A percentile compares a stretch with the other conserved stretches of the same genome.
These are phyloP conservation scores for Drosophila diplacantha DNA, from an alignment of 2,888 invertebrate species.

Conservation along the genomic window DNA sequence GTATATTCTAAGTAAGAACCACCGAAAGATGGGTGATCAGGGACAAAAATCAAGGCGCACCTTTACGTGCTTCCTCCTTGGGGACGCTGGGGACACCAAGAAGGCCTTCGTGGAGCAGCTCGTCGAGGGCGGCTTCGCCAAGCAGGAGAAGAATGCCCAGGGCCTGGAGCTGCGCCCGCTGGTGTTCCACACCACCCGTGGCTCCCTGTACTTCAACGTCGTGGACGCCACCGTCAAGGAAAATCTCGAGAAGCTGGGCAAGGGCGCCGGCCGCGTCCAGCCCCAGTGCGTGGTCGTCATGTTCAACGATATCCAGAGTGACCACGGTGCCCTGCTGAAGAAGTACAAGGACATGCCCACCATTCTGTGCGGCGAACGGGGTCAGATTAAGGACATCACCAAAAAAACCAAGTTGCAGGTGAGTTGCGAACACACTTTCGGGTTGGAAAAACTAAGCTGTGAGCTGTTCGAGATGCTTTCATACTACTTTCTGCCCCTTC, in stretches of 20 bases:
- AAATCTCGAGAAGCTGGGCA: background rate
- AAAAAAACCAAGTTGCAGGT: background rate
- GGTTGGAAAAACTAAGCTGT: no score
- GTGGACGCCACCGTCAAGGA: background rate
- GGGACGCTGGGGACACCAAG: background rate
- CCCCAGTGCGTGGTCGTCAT: background rate
- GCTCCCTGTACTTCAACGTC: background rate
- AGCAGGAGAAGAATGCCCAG: background rate
- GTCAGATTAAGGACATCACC: background rate
- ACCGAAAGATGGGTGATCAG: no score
- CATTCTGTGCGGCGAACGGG: background rate
- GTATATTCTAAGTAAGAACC: no score
- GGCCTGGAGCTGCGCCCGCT: background rate
- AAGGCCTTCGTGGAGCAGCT: background rate
- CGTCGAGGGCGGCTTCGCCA: background rate
- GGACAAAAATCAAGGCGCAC: background rate
- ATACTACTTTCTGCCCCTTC: no score
- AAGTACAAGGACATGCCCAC: background rate
- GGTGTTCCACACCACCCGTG: background rate
- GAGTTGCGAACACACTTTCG: background rate
- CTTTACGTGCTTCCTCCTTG: background rate
- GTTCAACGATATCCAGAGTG: background rate
- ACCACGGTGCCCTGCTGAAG: rapidly evolving
- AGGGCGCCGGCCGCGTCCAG: background rate
- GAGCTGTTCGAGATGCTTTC: no score